Percentiles rank a stretch among this genome's conserved stretches.
Conservation (phyloP, 2,888 invertebrate genomes). For the Synanthedon myopaeformis region DNA sequence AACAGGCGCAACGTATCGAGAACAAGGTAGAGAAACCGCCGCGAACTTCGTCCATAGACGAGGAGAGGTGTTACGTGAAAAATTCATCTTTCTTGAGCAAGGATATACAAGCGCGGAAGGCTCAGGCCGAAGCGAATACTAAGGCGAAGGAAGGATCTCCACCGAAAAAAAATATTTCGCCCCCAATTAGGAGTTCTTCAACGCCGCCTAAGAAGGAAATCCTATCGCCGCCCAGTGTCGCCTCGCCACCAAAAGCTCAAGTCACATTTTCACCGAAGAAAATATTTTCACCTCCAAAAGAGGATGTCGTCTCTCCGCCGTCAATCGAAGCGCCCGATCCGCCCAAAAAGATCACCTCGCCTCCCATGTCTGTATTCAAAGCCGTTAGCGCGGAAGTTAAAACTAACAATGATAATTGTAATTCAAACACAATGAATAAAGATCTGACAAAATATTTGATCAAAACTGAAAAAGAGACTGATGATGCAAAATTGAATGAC, state of each 20-base stretch:
- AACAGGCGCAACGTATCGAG: conserved; percentile 11
- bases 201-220: conserved; percentile 6
- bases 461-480: conserved; percentile 2
- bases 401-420: conserved; percentile 6
- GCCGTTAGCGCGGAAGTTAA: not conserved
- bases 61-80: conserved; percentile 32
- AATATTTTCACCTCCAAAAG: conserved; percentile 7
- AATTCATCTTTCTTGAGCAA: conserved; percentile 46
- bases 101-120: conserved; percentile 40
- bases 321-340: conserved; percentile 11
- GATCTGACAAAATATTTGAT: conserved; percentile 2
- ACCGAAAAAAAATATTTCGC: conserved; percentile 11
- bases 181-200: conserved; percentile 4
- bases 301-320: conserved; percentile 6
- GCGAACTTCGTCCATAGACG: conserved; percentile 7
- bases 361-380: conserved; percentile 13
- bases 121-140: conserved; percentile 8
- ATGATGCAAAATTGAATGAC: conserved; percentile 13
- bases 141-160: conserved; percentile 7
- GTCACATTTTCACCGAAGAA: conserved; percentile 4
- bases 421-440: conserved; percentile 6
- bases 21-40: conserved; percentile 4
- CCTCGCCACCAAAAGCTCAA: conserved; percentile 6
- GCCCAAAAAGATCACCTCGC: conserved; percentile 14
- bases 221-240: conserved; percentile 5